Percentiles rank a stretch among this genome's conserved stretches.
phyloP scores from a whole-genome alignment of 2,888 invertebrate species.

The Eupithecia vulgata region DNA sequence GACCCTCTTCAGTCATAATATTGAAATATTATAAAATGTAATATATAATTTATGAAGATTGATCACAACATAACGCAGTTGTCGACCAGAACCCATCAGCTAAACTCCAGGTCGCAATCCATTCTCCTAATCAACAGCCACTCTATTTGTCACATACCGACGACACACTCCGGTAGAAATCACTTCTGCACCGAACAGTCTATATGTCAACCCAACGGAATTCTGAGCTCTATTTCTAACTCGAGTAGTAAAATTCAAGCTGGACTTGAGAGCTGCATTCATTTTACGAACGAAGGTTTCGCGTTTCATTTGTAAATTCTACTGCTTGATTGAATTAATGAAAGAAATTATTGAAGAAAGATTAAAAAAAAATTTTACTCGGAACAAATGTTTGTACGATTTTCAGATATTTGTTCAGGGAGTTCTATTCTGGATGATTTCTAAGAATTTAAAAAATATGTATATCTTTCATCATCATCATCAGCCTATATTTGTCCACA shows the following conservation, averaged over 20 bases:
- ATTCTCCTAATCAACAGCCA: slow-evolving; percentile 3
- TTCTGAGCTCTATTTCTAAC: not conserved
- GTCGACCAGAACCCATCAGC: not conserved
- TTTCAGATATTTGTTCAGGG: too few relatives aligned
- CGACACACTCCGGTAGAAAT: not conserved
- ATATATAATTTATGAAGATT: too few relatives aligned
- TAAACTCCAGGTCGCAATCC: not conserved
- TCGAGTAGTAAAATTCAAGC: not conserved
- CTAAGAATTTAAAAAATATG: too few relatives aligned
- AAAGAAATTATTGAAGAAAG: too few relatives aligned
- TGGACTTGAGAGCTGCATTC: not conserved
- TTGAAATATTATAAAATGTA: too few relatives aligned
- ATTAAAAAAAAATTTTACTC: too few relatives aligned
- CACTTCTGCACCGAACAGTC: not conserved
- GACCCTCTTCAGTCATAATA: not conserved
- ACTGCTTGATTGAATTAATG: not conserved
- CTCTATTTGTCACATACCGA: not conserved
- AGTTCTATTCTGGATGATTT: too few relatives aligned
- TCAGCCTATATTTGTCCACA: too few relatives aligned
- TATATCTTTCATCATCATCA: too few relatives aligned
- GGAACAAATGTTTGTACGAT: too few relatives aligned
- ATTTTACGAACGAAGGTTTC: not conserved
- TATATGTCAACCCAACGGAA: not conserved
- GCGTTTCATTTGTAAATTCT: not conserved
- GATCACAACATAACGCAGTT: not conserved